These are phyloP conservation scores for Tromatobia lineatoria DNA, from an alignment of 2,888 invertebrate genomes.

Conservation along the genomic window DNA sequence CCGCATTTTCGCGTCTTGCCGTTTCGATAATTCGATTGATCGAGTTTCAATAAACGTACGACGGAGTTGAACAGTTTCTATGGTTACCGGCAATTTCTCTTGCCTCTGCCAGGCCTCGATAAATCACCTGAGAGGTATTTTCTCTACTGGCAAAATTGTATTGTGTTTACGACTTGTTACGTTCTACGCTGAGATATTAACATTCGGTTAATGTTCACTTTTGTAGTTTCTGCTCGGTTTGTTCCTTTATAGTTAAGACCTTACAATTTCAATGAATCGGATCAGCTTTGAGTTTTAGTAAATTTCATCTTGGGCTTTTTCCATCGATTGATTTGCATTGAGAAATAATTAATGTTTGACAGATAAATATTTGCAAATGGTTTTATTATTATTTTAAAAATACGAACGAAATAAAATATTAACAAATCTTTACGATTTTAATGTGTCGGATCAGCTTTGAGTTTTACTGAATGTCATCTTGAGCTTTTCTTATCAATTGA, in stretches of 20 bases:
- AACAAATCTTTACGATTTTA: background rate
- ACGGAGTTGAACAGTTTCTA: background rate
- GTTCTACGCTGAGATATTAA: background rate
- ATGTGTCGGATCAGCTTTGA: background rate
- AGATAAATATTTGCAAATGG: too few relatives aligned
- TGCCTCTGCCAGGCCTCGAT: background rate
- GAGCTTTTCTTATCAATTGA: too few relatives aligned
- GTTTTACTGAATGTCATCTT: too few relatives aligned
- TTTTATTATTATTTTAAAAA: too few relatives aligned
- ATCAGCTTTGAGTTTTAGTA: background rate
- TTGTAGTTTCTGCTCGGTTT: background rate
- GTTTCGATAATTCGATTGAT: slow-evolving; percentile 32
- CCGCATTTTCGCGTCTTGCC: background rate
- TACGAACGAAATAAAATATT: too few relatives aligned
- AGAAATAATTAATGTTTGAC: too few relatives aligned
- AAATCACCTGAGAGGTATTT: background rate
- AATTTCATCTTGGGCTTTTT: too few relatives aligned
- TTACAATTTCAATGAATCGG: background rate
- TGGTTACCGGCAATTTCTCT: slow-evolving; percentile 16
- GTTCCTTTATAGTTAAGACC: background rate
- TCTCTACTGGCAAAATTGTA: background rate
- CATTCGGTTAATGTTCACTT: background rate
- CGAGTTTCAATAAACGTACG: slow-evolving; percentile 15
- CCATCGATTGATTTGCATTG: too few relatives aligned
- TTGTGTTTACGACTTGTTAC: background rate